Evolutionary conservation across 2,888 invertebrate species (phyloP).

Genomic region (Tipula unca): DNA sequence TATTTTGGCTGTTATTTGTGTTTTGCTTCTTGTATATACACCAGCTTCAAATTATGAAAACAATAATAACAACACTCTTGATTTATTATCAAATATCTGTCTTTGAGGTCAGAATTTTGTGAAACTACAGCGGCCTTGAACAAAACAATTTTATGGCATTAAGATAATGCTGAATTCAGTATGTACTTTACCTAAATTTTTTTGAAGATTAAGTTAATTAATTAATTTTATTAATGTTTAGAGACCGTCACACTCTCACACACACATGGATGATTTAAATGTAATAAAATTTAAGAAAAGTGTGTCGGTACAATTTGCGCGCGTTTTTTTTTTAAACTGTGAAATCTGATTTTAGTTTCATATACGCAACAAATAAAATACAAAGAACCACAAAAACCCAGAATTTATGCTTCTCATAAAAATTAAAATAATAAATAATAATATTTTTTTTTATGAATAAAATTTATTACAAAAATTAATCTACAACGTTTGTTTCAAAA

Average conservation of each 20-base stretch:
- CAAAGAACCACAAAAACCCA: not conserved
- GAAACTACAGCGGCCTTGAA: not conserved
- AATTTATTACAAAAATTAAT: slow-evolving; percentile 2
- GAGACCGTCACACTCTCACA: no score
- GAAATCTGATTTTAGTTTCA: not conserved
- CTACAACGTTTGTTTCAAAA: not conserved
- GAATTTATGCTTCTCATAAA: not conserved
- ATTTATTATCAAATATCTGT: not conserved
- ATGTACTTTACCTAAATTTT: no score
- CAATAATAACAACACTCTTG: not conserved
- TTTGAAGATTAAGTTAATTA: no score
- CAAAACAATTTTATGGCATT: not conserved
- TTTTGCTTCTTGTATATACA: not conserved
- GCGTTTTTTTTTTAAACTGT: not conserved
- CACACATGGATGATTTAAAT: not conserved
- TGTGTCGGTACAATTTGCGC: not conserved
- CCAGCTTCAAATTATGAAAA: not conserved
- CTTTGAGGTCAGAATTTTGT: not conserved
- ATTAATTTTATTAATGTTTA: no score
- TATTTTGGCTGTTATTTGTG: not conserved
- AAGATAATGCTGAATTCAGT: not conserved
- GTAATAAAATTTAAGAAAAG: not conserved
- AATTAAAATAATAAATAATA: not conserved
- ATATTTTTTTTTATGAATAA: not conserved
- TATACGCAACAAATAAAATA: not conserved